phyloP scores from a whole-genome alignment of 2,113 vertebrate genomes.

The Scytalopus superciliaris region DNA sequence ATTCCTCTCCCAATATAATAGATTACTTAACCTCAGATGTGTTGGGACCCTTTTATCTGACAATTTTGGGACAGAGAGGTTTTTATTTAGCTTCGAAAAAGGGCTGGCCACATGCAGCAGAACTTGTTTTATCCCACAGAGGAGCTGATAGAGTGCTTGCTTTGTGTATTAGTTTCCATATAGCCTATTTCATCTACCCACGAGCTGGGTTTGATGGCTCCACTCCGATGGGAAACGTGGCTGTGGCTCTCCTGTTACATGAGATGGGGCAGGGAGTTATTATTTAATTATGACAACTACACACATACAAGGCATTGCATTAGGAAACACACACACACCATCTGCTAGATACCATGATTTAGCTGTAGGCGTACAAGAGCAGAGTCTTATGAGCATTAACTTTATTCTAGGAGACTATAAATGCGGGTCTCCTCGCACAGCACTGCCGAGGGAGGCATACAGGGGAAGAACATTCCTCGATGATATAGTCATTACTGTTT shows the following conservation, averaged over 20 bases:
- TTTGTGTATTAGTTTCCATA: not conserved
- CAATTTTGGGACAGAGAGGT: not conserved
- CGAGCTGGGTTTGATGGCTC: not conserved
- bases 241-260: slow-evolving; percentile 14
- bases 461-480: slow-evolving; percentile 2
- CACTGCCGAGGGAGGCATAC: slow-evolving; percentile 27
- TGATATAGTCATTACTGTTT: slow-evolving; percentile 15
- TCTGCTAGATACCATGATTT: slow-evolving; percentile 70
- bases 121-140: not conserved
- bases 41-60: not conserved
- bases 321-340: slow-evolving; percentile 68
- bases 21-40: not conserved
- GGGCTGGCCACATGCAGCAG: not conserved
- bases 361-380: slow-evolving; percentile 56
- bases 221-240: not conserved
- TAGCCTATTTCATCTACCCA: not conserved
- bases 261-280: slow-evolving; percentile 48
- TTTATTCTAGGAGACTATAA: slow-evolving; percentile 42
- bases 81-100: not conserved
- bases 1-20: not conserved
- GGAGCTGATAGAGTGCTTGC: not conserved
- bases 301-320: slow-evolving; percentile 61
- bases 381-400: slow-evolving; percentile 57
- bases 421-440: slow-evolving; percentile 13
- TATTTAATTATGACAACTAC: slow-evolving; percentile 74